phyloP scores from a whole-genome alignment of 1,140 invertebrate genomes.

The Pinna nobilis region DNA sequence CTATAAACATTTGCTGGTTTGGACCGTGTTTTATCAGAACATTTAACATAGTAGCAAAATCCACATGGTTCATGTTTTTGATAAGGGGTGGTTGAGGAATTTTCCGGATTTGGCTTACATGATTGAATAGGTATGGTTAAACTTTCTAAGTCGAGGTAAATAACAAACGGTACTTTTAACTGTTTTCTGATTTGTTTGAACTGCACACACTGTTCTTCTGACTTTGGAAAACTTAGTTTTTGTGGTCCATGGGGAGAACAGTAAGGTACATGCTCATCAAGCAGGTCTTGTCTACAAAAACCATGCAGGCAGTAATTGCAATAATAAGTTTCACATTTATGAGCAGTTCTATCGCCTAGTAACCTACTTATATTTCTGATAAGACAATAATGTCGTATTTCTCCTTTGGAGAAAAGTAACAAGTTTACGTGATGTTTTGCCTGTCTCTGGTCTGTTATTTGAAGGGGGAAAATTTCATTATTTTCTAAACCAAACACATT shows the following conservation, averaged over 20 bases:
- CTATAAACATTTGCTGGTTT: slow-evolving; percentile 8
- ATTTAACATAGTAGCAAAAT: slow-evolving; percentile 18
- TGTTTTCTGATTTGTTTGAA: slow-evolving; percentile 25
- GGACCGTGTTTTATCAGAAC: neutral
- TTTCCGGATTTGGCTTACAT: slow-evolving; percentile 3
- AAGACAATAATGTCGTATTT: slow-evolving; percentile 18
- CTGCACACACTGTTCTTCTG: slow-evolving; percentile 33
- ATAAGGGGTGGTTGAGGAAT: slow-evolving; percentile 11
- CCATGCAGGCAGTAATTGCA: slow-evolving; percentile 40
- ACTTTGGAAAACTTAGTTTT: slow-evolving; percentile 31
- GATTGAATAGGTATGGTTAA: slow-evolving; percentile 25
- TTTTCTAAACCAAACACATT: slow-evolving; percentile 27
- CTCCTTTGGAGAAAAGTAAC: slow-evolving; percentile 10
- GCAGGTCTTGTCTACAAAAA: slow-evolving; percentile 12
- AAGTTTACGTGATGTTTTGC: slow-evolving; percentile 14
- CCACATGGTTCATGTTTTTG: slow-evolving; percentile 36
- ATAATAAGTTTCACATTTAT: slow-evolving; percentile 14
- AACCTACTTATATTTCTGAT: slow-evolving; percentile 27
- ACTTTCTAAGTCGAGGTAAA: slow-evolving; percentile 37
- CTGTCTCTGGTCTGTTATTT: neutral
- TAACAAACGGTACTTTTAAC: slow-evolving; percentile 29
- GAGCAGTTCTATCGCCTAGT: slow-evolving; percentile 27
- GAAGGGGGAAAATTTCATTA: slow-evolving; percentile 2
- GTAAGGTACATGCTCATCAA: slow-evolving; percentile 32
- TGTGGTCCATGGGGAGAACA: slow-evolving; percentile 35